These are phyloP conservation scores for Pristiophorus japonicus DNA, from an alignment of 2,113 vertebrate genomes.

Conservation along the genomic window DNA sequence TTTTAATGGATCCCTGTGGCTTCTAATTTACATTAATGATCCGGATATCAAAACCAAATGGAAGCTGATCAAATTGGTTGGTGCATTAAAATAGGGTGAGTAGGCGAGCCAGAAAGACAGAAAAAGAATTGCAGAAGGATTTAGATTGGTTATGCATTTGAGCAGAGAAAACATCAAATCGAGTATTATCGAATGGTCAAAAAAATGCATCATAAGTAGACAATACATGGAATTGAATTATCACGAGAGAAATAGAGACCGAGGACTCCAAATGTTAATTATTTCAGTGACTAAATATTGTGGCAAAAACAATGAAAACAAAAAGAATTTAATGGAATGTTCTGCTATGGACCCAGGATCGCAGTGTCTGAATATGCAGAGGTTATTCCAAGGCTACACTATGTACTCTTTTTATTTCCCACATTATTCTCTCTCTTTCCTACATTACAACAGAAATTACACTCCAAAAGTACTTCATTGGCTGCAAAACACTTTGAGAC, in stretches of 20 bases:
- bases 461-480: no score
- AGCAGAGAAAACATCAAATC: background rate
- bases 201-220: background rate
- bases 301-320: background rate
- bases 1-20: background rate
- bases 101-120: background rate
- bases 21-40: background rate
- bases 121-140: background rate
- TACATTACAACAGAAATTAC: no score
- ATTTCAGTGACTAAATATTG: background rate
- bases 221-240: background rate
- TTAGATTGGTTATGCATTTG: background rate
- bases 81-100: background rate
- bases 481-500: no score
- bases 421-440: no score
- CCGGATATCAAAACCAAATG: background rate
- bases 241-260: background rate
- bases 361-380: background rate
- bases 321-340: background rate
- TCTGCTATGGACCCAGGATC: background rate
- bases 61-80: background rate
- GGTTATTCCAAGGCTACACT: background rate
- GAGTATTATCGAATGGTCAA: background rate
- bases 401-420: no score
- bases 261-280: background rate